These are phyloP conservation scores for Danaus chrysippus DNA, from an alignment of 2,888 invertebrate species.

Conservation along the genomic window DNA sequence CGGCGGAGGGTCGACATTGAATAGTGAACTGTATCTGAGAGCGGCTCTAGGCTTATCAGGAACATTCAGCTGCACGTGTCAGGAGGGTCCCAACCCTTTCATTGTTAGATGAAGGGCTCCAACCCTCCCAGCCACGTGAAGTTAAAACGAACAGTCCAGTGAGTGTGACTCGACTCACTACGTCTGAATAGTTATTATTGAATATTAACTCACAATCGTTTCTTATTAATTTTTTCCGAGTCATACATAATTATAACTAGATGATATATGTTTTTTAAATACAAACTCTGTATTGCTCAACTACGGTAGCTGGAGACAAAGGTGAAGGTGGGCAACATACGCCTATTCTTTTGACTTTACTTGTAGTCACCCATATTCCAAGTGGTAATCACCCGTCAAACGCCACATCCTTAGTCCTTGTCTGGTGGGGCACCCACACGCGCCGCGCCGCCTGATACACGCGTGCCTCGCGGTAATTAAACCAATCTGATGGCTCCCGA, in stretches of 20 bases:
- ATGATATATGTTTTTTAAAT: no score
- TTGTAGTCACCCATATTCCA: no score
- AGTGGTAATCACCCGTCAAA: no score
- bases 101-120: not conserved
- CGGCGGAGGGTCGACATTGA: not conserved
- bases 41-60: not conserved
- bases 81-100: not conserved
- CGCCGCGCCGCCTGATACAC: not conserved
- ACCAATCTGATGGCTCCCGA: not conserved
- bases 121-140: not conserved
- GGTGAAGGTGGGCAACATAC: no score
- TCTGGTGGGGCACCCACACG: not conserved
- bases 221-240: no score
- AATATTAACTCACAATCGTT: no score
- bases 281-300: no score
- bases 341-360: no score
- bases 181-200: not conserved
- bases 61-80: conserved; percentile 1
- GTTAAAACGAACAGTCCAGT: not conserved
- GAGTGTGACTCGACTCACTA: not conserved
- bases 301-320: no score
- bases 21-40: not conserved
- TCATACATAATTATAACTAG: no score
- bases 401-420: not conserved
- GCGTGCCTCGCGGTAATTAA: not conserved